Evolutionary conservation across 2,113 vertebrate species (phyloP), one percentile per base, ranked within the genome.

Genomic region (Irena cyanogastra): DNA sequence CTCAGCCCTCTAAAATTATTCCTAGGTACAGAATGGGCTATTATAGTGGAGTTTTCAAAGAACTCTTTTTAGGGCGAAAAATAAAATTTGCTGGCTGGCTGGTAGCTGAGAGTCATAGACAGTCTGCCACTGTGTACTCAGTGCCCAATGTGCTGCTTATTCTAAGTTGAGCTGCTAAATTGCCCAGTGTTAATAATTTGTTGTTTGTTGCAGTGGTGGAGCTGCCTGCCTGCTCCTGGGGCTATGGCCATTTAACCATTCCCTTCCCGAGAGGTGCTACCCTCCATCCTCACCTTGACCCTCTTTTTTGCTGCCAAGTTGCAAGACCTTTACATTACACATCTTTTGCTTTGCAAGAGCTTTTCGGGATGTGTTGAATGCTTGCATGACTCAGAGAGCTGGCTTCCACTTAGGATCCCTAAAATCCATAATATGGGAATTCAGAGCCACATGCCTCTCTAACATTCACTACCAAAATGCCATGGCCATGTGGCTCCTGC

Each of bases 51-150:
- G 92, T 96, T 96, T 92, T 96, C 93, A 96, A 96, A 96, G 94
- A 95, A 96, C 94, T 96, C 95, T 93, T 97, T 96, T 92, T 93
- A 93, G 92, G 88, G 79, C 11, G 6, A 96, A 96, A 96, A 96
- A 96, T 94, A 96, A 96, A 96, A 95, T 95, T 96, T 13, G 3
- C 86, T 97, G 83, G 93, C 95, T 95, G 85, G 72, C 95, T 96
- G 83, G 92, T 95, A 96, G 79, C 88, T 78, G 92, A 97, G 93
- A 94, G 96, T 61, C 94, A 95, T 96, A 92, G 93, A 96, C 94
- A 96, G 95, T 96, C 95, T 96, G 96, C 96, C 92, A 94, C 96
- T 97, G 94, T 96, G 93, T 97, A 53, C 83, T 96, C 95, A 42
- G 95, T 95, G 95, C 94, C 95, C 93, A 97, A 94, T 96, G 92